A percentile compares a stretch with the other conserved stretches of the same genome.
Conservation (phyloP, 1,140 invertebrate genomes). For the Ips typographus region DNA sequence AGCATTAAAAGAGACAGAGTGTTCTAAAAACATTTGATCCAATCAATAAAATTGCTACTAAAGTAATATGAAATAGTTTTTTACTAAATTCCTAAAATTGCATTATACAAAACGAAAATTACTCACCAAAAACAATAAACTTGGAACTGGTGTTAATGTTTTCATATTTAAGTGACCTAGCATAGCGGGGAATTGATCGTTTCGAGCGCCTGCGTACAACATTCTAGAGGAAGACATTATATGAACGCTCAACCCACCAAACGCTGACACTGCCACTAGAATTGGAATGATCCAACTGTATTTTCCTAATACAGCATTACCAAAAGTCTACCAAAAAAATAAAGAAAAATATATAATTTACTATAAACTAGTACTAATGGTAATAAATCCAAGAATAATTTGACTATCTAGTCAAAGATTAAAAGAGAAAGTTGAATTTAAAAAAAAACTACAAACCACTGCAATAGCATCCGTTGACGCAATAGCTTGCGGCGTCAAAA, state of each 20-base stretch:
- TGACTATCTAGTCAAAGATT: neutral
- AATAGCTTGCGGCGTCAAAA: slow-evolving; percentile 81
- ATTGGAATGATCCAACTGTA: slow-evolving; percentile 79
- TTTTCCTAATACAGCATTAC: slow-evolving; percentile 69
- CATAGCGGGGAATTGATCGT: slow-evolving; percentile 84
- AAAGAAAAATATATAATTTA: slow-evolving; percentile 16
- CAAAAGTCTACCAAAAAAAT: slow-evolving; percentile 67
- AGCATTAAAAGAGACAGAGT: slow-evolving; percentile 84
- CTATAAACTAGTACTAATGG: no score
- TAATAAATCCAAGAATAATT: slow-evolving; percentile 40
- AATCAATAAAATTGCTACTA: slow-evolving; percentile 6
- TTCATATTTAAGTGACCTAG: slow-evolving; percentile 83
- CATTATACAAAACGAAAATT: neutral
- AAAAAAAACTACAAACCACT: slow-evolving; percentile 67
- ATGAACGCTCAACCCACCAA: slow-evolving; percentile 84
- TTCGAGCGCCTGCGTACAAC: slow-evolving; percentile 88
- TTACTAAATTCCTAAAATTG: neutral
- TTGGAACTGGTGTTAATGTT: slow-evolving; percentile 80
- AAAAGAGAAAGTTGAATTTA: slow-evolving; percentile 4
- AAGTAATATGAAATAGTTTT: neutral
- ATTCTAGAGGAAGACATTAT: slow-evolving; percentile 89
- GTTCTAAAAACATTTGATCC: slow-evolving; percentile 58
- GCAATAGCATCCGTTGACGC: slow-evolving; percentile 88
- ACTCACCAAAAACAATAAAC: slow-evolving; percentile 81
- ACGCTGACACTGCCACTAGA: slow-evolving; percentile 82